Conservation (phyloP, 2,113 vertebrate species). For the Falco punctatus region DNA sequence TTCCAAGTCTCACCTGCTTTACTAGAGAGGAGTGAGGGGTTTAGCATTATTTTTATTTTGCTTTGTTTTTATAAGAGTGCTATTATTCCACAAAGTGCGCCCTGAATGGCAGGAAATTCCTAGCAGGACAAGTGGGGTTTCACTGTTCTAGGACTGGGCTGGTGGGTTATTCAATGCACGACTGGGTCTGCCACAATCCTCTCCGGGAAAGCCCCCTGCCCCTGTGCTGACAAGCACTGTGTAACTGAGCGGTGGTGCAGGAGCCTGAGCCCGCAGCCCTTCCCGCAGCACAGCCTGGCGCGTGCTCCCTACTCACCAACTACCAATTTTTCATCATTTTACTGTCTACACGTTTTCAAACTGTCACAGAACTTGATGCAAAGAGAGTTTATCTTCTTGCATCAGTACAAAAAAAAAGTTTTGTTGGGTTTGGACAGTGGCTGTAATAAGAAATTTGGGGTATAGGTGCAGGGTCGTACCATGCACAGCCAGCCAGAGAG, state of each 20-base stretch:
- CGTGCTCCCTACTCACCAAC: neutral
- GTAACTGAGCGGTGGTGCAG: neutral
- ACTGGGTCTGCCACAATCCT: neutral
- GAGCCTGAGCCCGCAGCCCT: neutral
- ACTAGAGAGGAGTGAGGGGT: neutral
- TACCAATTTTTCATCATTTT: neutral
- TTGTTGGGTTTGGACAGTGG: neutral
- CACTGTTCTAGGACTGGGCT: neutral
- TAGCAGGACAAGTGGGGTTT: neutral
- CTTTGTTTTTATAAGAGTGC: neutral
- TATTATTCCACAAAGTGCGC: neutral
- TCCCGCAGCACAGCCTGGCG: neutral
- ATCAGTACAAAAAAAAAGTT: neutral
- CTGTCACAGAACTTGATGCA: neutral
- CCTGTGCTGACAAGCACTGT: fast-evolving
- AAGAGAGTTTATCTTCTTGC: neutral
- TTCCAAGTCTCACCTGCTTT: neutral
- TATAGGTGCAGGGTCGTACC: neutral
- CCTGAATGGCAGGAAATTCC: neutral
- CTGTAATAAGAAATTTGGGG: neutral
- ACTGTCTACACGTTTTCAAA: neutral
- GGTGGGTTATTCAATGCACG: neutral
- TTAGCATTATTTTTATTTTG: neutral
- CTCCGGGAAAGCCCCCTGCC: neutral
- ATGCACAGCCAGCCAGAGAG: neutral